Conservation (phyloP, 2,797 vertebrate genomes). For the Vultur gryphus region DNA sequence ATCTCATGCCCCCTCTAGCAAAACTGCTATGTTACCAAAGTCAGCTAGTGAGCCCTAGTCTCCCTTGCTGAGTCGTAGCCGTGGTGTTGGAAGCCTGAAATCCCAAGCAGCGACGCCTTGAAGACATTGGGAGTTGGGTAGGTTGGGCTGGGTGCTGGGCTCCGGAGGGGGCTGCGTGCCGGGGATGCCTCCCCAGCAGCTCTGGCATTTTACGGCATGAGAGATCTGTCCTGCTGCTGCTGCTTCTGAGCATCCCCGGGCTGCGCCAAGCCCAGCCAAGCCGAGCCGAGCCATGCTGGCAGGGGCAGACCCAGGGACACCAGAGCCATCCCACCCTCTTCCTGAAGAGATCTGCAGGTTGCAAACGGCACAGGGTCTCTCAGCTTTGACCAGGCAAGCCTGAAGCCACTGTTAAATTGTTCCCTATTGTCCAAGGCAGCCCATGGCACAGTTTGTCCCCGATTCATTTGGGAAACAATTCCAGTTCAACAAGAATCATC, state of each 20-base stretch:
- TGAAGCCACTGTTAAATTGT: neutral
- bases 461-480: rapidly evolving
- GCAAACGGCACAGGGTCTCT: neutral
- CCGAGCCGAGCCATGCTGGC: neutral
- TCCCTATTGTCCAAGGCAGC: neutral
- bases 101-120: rapidly evolving
- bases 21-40: neutral
- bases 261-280: neutral
- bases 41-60: rapidly evolving
- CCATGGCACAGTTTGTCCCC: neutral
- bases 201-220: neutral
- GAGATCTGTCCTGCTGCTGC: neutral
- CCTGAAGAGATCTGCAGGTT: neutral
- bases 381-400: neutral
- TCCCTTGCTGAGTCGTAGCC: neutral
- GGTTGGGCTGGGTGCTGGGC: neutral
- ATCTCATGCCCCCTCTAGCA: neutral
- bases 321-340: neutral
- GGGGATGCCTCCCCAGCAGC: neutral
- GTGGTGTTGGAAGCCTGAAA: neutral
- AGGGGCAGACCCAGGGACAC: neutral
- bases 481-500: neutral
- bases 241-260: neutral
- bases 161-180: neutral
- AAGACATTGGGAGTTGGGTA: rapidly evolving